Evolutionary conservation across 2,888 invertebrate genomes (phyloP), one percentile per base, ranked within the genome.

Genomic region (Glaucopsyche alexis): DNA sequence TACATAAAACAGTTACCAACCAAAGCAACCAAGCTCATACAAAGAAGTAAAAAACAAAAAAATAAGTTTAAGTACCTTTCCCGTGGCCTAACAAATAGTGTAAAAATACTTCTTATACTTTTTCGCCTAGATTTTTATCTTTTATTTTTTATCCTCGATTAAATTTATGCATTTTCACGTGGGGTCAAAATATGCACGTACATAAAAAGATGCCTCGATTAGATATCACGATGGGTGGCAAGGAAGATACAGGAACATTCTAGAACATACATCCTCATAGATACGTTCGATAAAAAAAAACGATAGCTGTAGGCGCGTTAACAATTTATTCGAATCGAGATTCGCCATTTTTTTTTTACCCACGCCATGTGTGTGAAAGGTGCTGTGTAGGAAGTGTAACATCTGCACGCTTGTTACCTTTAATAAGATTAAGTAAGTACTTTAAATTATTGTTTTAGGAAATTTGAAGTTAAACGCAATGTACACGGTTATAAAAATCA

Each of bases 301-400:
- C 75, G 74, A 80, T 82, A 80, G 85, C 89, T 82, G 76, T 74
- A 79, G 86, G 90, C 85, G 89, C 84, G 83, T 82, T 84, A 85
- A 87, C 86, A 86, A 88, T 90, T 90, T 87, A 89, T 89, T 87
- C 76, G 81, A 83, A 85, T 84, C 84, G 84, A 83, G 86, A 87
- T 87, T 86, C 81, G 77, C 80, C 79, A 82, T 85, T 82, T 83
- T 82, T 81, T 81, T 79, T 73, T 71, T 70, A 73, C 74, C 76
- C 73, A 75, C 77, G 75, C 84, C 88, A 88, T 87, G 87, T 89
- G 88, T 87, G 80, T 83, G 83, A 85, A 89, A 88, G 89, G 88
- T 89, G 89, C 83, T 79, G 82, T 82, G 78, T 77, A 85, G 89
- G 89, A 89, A 89, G 87, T 77, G 80, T 76, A 81, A 80, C 85